These are phyloP conservation scores for Tenthredo mesomela DNA, from an alignment of 2,888 invertebrate genomes.

Conservation along the genomic window DNA sequence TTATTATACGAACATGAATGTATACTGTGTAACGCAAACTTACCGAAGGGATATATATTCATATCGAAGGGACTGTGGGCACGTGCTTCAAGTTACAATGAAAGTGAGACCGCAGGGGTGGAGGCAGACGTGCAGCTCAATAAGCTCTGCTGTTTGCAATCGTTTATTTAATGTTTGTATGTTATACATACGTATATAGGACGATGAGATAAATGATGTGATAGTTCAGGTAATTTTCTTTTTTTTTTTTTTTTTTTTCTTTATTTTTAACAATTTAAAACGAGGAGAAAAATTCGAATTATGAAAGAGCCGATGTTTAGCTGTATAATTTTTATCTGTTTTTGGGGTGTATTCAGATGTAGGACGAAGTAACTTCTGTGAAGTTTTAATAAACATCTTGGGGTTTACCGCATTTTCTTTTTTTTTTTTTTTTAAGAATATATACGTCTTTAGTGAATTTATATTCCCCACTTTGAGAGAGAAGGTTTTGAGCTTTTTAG, in stretches of 20 bases:
- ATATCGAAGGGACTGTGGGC: constrained; percentile 28
- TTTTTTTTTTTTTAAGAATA: not conserved
- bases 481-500: not conserved
- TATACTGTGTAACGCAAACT: not conserved
- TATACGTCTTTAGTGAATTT: not conserved
- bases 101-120: not conserved
- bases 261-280: not conserved
- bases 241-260: not conserved
- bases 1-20: not conserved
- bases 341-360: not conserved
- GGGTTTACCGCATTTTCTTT: not conserved
- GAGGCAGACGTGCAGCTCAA: not conserved
- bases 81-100: constrained; percentile 43
- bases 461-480: constrained; percentile 10
- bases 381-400: constrained; percentile 3
- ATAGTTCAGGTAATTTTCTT: not conserved
- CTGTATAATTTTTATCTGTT: not conserved
- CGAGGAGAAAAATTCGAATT: not conserved
- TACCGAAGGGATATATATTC: constrained; percentile 35
- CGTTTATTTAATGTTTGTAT: not conserved
- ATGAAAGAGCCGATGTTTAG: not conserved
- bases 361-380: constrained; percentile 3
- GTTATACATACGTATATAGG: not conserved
- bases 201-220: not conserved
- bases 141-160: not conserved